Evolutionary conservation across 1,140 invertebrate species (phyloP).

Genomic region (Sipha flava): DNA sequence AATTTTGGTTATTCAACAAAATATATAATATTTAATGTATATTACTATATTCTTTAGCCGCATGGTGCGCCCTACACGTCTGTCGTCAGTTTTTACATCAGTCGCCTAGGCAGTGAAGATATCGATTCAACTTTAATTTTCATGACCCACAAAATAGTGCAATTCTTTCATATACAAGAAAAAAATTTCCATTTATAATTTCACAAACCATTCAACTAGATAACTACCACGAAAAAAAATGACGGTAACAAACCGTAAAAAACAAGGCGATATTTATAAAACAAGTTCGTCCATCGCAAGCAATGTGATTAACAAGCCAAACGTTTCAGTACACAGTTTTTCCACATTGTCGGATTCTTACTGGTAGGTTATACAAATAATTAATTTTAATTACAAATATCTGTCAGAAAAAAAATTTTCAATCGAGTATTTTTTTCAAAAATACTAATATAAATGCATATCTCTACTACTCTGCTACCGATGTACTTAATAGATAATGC

Average conservation of each 20-base stretch:
- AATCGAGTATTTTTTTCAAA: no score
- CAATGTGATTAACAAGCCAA: neutral
- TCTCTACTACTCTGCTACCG: no score
- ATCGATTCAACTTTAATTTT: slow-evolving; percentile 16
- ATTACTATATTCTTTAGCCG: neutral
- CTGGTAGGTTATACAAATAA: no score
- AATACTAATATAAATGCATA: no score
- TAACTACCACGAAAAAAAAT: neutral
- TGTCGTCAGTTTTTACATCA: neutral
- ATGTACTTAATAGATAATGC: no score
- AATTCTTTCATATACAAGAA: no score
- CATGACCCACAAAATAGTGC: neutral
- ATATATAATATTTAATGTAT: neutral
- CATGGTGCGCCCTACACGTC: neutral
- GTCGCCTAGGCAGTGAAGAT: slow-evolving; percentile 10
- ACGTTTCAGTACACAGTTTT: neutral
- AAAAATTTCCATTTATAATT: no score
- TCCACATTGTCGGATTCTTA: neutral
- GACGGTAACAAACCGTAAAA: neutral
- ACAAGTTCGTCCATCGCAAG: neutral
- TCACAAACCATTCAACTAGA: no score
- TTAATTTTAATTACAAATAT: no score
- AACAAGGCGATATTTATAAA: neutral
- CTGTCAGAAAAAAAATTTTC: no score
- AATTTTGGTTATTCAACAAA: neutral